Base-by-base conservation (phyloP, 2,113 vertebrate species). In the Salvelinus alpinus region DNA sequence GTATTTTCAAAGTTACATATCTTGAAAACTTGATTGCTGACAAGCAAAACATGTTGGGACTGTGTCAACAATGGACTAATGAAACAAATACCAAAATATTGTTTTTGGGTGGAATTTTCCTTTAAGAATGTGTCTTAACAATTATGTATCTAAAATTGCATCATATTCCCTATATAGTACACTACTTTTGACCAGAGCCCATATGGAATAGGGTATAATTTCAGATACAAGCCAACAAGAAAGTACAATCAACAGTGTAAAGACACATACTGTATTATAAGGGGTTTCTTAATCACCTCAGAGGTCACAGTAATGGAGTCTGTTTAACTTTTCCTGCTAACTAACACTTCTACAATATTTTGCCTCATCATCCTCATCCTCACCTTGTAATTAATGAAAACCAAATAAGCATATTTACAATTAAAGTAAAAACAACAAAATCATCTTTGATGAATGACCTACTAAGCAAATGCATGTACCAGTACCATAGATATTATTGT, bases 371-470 rank as follows among this genome's bases (percentile, higher is more conserved):
- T 62, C n/a, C 51, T 68, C 27, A 57, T 64, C 67, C 60, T 75
- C 27, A 34, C 24, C 48, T 14, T 34, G 29, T 27, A 78, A 78
- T 78, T 47, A 72, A 71, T 12, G 64, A 14, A 34, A 71, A 75
- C 74, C 25, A 73, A 38, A 75, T 29, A 73, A 59, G 78, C 13
- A 18, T 20, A 47, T 20, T 25, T 16, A 54, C 51, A 71, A 71
- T 68, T 72, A 66, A 78, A 76, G 74, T 81, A 78, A 73, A 78
- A 84, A 84, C 76, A 75, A 71, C 51, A 72, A 13, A 64, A 27
- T 62, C 54, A 29, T 62, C 27, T 16, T 71, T 59, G 62, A 72
- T 79, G 38, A 12, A 59, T 24, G 79, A 69, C 18, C 38, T 73
- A 69, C 14, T 72, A 77, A 85, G 65, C 62, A 54, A 54, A 54